Evolutionary conservation across 1,140 invertebrate genomes (phyloP).

Genomic region (Stegodyphus dumicola): DNA sequence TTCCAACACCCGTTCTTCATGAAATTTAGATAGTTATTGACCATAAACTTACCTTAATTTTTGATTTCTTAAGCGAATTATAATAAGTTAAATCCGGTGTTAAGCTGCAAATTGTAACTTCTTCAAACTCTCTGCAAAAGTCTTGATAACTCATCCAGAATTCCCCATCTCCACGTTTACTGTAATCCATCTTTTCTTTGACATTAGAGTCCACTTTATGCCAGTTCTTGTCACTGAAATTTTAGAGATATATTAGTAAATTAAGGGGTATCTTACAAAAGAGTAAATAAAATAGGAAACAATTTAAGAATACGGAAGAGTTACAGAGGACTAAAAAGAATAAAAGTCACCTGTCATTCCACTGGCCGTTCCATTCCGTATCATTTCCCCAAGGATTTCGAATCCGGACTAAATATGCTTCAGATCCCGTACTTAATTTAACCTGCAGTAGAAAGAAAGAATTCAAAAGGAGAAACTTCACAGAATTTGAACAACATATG

Average conservation of each 20-base stretch:
- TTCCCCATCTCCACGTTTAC: constrained; percentile 69
- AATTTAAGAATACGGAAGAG: background rate
- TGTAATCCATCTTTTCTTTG: constrained; percentile 66
- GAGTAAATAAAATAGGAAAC: background rate
- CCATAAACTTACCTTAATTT: too few species aligned
- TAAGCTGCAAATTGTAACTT: constrained; percentile 71
- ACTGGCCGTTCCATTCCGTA: constrained; percentile 95
- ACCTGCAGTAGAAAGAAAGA: constrained; percentile 11
- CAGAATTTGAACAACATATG: too few species aligned
- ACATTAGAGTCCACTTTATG: constrained; percentile 68
- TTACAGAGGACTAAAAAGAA: background rate
- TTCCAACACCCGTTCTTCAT: too few species aligned
- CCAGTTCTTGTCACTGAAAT: constrained; percentile 69
- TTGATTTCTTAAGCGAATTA: too few species aligned
- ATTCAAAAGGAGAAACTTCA: too few species aligned
- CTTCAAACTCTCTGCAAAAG: constrained; percentile 70
- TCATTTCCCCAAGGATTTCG: constrained; percentile 99
- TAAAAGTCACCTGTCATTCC: constrained; percentile 86
- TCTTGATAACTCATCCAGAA: constrained; percentile 72
- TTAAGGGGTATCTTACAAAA: too few species aligned
- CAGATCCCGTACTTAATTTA: constrained; percentile 45
- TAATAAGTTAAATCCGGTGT: constrained; percentile 68
- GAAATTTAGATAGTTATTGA: too few species aligned
- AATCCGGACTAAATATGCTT: constrained; percentile 78
- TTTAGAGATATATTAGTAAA: background rate